Evolutionary conservation across 2,797 vertebrate species (phyloP), one percentile per base, ranked within the genome.

Genomic region (Lagocephalus sceleratus): DNA sequence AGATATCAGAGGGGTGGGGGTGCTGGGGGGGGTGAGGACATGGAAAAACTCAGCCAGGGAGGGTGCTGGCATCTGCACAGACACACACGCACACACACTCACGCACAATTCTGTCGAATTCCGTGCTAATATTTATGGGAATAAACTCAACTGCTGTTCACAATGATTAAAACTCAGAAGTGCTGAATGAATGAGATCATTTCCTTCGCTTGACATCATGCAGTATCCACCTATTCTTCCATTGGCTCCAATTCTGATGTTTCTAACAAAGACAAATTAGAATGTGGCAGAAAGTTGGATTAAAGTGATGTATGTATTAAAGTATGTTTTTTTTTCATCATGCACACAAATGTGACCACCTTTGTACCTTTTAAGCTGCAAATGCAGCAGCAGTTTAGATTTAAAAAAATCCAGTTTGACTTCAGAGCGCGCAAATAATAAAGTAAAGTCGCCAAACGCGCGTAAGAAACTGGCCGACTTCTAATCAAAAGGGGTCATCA

Each of bases 401-500:
- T n/a, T n/a, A 25, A 25, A 25, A 29, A 5, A 14, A 8, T 40
- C 17, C 39, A 17, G 5, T 17, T 17, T 16, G 39, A 40, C 43
- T 45, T 16, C 12, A 22, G 12, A 12, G 15, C 12, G 3, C 7
- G 8, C 9, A 9, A 42, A 11, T 51, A 23, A 66, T 11, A 6
- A 29, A 47, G 5, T 12, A 41, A 19, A 39, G 23, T 19, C n/a
- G n/a, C 7, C 22, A 17, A 2, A 54, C 2, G 15, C 49, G 23
- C 6, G 54, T 41, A 60, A 16, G 43, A 40, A 60, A 52, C n/a
- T 10, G 10, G 29, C 29, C 38, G 6, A 41, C 48, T 56, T 61
- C 51, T 85, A 78, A 90, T 91, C 88, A 84, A 90, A 89, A 70
- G 55, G 69, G 89, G 87, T 75, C 88, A 92, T 90, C 87, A 21